A percentile compares a stretch with the other conserved stretches of the same genome.
phyloP scores from a whole-genome alignment of 2,113 vertebrate species.

The Leptosomus discolor region DNA sequence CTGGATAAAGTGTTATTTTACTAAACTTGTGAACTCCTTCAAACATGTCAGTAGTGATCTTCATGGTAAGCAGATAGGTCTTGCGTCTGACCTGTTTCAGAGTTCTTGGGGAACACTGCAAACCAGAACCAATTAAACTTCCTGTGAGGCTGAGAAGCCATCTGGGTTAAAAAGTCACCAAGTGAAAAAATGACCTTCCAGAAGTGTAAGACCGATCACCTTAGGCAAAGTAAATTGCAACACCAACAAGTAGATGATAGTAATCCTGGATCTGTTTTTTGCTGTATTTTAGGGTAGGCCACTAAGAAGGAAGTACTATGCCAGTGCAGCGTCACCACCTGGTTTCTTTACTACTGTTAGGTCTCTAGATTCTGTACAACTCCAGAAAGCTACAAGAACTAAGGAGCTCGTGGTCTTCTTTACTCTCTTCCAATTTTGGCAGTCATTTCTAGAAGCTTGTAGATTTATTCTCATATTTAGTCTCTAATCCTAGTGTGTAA shows the following conservation, averaged over 20 bases:
- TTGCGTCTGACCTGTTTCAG: background rate
- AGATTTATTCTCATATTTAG: background rate
- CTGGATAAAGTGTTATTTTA: background rate
- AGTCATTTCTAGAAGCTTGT: background rate
- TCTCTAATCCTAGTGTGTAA: background rate
- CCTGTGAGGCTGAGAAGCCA: background rate
- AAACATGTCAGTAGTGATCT: background rate
- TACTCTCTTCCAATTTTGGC: background rate
- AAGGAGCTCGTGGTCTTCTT: background rate
- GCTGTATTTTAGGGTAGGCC: background rate
- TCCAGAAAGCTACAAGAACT: background rate
- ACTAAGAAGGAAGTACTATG: background rate
- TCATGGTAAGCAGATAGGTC: background rate
- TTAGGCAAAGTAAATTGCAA: background rate
- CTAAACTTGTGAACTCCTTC: background rate
- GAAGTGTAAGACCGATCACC: background rate
- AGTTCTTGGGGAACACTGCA: background rate
- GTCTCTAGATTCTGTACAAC: background rate
- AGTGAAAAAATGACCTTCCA: background rate
- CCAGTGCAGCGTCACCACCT: background rate
- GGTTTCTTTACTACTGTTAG: background rate
- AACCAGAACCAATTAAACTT: background rate
- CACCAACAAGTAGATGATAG: background rate
- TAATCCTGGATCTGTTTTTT: background rate
- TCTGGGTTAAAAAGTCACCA: background rate